Evolutionary conservation across 2,888 invertebrate genomes (phyloP), one percentile per base, ranked within the genome.

Genomic region (Germaria angustata): DNA sequence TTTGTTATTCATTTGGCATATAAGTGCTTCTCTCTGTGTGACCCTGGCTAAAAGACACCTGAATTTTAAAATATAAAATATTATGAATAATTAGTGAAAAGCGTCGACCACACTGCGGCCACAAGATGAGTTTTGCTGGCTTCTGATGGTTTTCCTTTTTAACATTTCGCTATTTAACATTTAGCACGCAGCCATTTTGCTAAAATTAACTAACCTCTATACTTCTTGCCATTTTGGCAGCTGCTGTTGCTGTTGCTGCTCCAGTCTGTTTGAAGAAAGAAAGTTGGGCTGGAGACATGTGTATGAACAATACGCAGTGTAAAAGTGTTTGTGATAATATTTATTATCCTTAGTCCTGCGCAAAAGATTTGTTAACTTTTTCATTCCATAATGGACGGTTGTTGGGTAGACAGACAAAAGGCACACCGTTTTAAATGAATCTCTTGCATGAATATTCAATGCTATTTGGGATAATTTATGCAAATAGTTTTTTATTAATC

Each of bases 391-490:
- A 75, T 68, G 46, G 66, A 28, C 17, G 22, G n/a, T n/a, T 28
- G n/a, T n/a, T 28, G 65, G 49, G 20, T 34, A 59, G 57, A 57
- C 65, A 36, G 34, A 11, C 49, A 32, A 57, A 28, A 66, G 22
- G 49, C 71, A 68, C 76, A 46, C 53, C 51, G 44, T 53, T 77
- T 71, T 71, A 51, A 46, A 59, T 68, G 68, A 68, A 49, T 59
- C 41, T 55, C 51, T 66, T 84, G 85, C 87, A 91, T 91, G 90
- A 91, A 91, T 91, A 90, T 90, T 89, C 90, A 90, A 89, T 89
- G 69, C 68, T 69, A 86, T 82, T 82, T 87, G 90, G 90, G 90
- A 91, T 91, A 91, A 91, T 91, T 91, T 91, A 91, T 91, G 91
- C 86, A 90, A 91, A 91, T 82, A 39, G 90, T 88, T 87, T 84